Conservation (phyloP, 2,113 vertebrate species). For the Thunnus thynnus region DNA sequence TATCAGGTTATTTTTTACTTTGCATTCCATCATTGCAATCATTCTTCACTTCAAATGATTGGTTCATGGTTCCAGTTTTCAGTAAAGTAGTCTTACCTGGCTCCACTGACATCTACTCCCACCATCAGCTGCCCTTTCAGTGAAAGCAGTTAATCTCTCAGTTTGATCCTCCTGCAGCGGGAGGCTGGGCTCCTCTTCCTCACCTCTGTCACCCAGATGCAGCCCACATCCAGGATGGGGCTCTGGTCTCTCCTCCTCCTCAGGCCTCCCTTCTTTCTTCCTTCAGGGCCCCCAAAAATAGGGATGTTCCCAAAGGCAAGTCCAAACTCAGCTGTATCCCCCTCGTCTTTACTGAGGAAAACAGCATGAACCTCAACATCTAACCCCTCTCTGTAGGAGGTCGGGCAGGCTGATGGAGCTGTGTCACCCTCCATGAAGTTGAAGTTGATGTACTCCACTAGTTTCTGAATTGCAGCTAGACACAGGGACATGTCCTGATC, state of each 20-base stretch:
- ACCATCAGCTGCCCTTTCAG: constrained; percentile 97
- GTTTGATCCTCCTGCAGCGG: constrained; percentile 89
- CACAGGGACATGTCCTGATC: constrained; percentile 81
- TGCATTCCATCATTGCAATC: background rate
- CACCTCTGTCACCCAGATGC: constrained; percentile 97
- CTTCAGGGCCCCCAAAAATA: constrained; percentile 93
- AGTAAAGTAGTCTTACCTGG: constrained; percentile 86
- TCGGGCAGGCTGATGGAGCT: constrained; percentile 2
- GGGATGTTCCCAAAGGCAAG: constrained; percentile 97
- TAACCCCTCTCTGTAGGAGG: constrained; percentile 44
- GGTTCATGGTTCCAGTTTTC: background rate
- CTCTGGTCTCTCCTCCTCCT: constrained; percentile 88
- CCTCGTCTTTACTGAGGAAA: constrained; percentile 86
- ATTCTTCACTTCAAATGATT: background rate
- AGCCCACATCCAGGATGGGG: constrained; percentile 92
- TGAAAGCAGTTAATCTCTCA: constrained; percentile 95
- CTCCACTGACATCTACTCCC: constrained; percentile 93
- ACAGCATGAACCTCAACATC: constrained; percentile 92
- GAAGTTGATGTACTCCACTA: constrained; percentile 94
- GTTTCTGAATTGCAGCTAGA: constrained; percentile 91
- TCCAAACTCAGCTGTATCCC: constrained; percentile 87
- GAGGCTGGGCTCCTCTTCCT: constrained; percentile 93
- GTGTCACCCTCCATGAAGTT: constrained; percentile 89
- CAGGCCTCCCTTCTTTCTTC: constrained; percentile 88
- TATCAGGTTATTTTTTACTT: too few relatives aligned